Conservation (phyloP, 2,888 invertebrate species). For the Cryptocephalus moraei region DNA sequence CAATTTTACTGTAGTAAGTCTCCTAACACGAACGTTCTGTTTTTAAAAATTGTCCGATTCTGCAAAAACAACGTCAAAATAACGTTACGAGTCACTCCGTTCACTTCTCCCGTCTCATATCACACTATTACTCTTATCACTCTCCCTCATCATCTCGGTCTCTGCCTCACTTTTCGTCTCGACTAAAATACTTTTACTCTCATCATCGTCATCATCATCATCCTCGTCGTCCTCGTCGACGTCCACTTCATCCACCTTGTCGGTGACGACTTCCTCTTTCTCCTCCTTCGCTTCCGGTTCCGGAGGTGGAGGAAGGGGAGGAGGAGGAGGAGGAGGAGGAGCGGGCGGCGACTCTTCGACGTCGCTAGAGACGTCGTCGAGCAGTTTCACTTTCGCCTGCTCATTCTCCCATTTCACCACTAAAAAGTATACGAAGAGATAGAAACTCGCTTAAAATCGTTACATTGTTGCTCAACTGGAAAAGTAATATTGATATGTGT, state of each 20-base stretch:
- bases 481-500: too few relatives aligned
- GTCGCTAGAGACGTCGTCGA: background rate
- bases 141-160: background rate
- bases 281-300: background rate
- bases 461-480: too few relatives aligned
- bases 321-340: too few relatives aligned
- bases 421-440: background rate
- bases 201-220: background rate
- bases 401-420: background rate
- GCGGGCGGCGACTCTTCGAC: background rate
- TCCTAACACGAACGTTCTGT: too few relatives aligned
- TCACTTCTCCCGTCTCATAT: too few relatives aligned
- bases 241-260: background rate
- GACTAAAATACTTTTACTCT: background rate
- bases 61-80: too few relatives aligned
- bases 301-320: too few relatives aligned
- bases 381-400: background rate
- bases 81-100: too few relatives aligned
- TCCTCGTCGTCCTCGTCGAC: background rate
- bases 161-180: background rate
- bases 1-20: too few relatives aligned
- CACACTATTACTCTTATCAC: background rate
- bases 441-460: too few relatives aligned
- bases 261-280: background rate
- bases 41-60: too few relatives aligned